A percentile compares a stretch with the other conserved stretches of the same genome.
phyloP scores from a whole-genome alignment of 2,888 invertebrate species.

The Hypolimnas misippus region DNA sequence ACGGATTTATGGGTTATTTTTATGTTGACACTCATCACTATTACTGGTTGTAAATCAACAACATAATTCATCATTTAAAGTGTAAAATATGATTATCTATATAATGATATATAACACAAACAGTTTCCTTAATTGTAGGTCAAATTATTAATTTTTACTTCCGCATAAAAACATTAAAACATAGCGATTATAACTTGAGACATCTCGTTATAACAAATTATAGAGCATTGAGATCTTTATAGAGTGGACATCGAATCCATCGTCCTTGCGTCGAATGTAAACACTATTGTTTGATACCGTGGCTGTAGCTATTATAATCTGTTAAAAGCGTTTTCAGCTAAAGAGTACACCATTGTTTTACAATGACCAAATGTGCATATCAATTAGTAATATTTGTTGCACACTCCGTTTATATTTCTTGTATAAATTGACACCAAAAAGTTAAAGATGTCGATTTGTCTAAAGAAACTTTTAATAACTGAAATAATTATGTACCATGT shows the following conservation, averaged over 20 bases:
- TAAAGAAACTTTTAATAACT: too few relatives aligned
- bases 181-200: constrained; percentile 17
- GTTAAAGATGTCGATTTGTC: neutral
- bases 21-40: too few relatives aligned
- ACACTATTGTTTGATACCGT: constrained; percentile 80
- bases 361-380: neutral
- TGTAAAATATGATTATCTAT: neutral
- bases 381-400: neutral
- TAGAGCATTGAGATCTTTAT: constrained; percentile 54
- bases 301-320: constrained; percentile 70
- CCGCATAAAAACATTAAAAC: constrained; percentile 23
- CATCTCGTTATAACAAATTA: constrained; percentile 44
- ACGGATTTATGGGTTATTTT: too few relatives aligned
- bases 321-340: constrained; percentile 53
- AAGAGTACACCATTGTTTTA: constrained; percentile 12
- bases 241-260: constrained; percentile 54
- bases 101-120: neutral
- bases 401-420: too few relatives aligned
- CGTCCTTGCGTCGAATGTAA: constrained; percentile 72
- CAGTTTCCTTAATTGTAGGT: too few relatives aligned
- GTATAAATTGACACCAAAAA: too few relatives aligned
- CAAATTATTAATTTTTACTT: constrained; percentile 11
- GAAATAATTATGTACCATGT: too few relatives aligned
- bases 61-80: too few relatives aligned
- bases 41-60: too few relatives aligned